A percentile compares a stretch with the other conserved stretches of the same genome.
Conservation (phyloP, 2,888 invertebrate species). For the Sisyra terminalis region DNA sequence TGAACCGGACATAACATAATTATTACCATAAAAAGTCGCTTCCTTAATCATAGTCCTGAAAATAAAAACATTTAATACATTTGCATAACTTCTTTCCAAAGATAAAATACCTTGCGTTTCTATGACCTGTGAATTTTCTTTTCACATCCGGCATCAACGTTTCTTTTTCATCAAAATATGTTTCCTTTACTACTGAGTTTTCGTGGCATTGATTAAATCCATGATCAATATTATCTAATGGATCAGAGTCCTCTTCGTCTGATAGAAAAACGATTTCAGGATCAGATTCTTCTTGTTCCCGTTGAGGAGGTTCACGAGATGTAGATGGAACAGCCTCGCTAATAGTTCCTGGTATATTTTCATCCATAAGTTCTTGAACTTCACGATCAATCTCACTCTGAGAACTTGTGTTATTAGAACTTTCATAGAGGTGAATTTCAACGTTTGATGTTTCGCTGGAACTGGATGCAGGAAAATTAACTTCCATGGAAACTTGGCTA, state of each 20-base stretch:
- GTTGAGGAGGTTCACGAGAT: conserved; percentile 7
- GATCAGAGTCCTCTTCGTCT: conserved; percentile 10
- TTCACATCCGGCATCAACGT: conserved; percentile 30
- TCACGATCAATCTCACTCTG: background rate
- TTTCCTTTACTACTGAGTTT: conserved; percentile 17
- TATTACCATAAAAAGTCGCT: conserved; percentile 68
- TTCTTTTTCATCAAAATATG: conserved; percentile 12
- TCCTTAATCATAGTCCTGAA: conserved; percentile 70
- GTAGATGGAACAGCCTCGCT: background rate
- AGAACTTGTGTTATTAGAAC: conserved; percentile 1
- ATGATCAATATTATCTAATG: conserved; percentile 11
- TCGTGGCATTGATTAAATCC: conserved; percentile 9
- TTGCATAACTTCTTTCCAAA: background rate
- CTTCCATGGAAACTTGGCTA: too few relatives aligned
- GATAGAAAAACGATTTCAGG: conserved; percentile 9
- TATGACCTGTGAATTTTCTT: conserved; percentile 58
- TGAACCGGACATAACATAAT: conserved; percentile 72
- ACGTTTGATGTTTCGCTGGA: background rate
- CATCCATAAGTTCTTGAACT: background rate
- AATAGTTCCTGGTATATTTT: too few relatives aligned
- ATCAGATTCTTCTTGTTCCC: conserved; percentile 14
- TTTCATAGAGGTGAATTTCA: background rate
- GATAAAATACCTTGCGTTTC: conserved; percentile 47
- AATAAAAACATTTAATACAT: conserved; percentile 12
- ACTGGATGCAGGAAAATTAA: background rate